Base-by-base conservation (phyloP, 30 jellyfish, hydroid and myxozoan genomes). In the Hydractinia symbiolongicarpus region DNA sequence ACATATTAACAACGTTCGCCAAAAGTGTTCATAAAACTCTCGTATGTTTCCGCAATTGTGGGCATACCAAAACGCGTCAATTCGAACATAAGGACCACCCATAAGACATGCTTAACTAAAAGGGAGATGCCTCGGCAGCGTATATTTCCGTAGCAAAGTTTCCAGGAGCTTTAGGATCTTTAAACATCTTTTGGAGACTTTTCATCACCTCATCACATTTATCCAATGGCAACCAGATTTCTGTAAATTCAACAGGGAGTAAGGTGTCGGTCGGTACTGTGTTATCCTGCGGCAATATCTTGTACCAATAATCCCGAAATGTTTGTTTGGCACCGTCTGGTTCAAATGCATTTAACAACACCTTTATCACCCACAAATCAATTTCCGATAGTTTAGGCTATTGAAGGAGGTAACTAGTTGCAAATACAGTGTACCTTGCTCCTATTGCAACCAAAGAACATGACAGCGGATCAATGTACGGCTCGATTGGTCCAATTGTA, bases 51-150 rank as follows among this genome's bases (percentile, higher is more conserved):
- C 80, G 0, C n/a, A 6, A 50, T 71, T 71, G 66, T 71, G 7
- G 9, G 68, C 68, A 53, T 71, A 71, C 80, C 80, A 71, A 71
- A n/a, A 71, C n/a, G 80, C 60, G n/a, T 71, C 53, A 53, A 71
- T 50, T 5, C 80, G 68, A 9, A 71, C 80, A 13, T 11, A 11
- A 58, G 15, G 15, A 16, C 69, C 69, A 13, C 17, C 17, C 60
- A 58, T 71, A 20, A 50, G 80, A 71, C 80, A 71, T 71, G 3
- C 80, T 71, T 7, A 71, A 15, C 80, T 67, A 71, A 19, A 71
- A 71, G 15, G 55, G 60, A 8, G 80, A 71, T 71, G 30, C 50
- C 66, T 71, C 5, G 30, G 80, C 80, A 71, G 60, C 66, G 50
- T 71, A 71, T 6, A 71, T 20, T 50, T 71, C 80, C 60, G 60